phyloP scores from a whole-genome alignment of 2,888 invertebrate species.

The Heliconius aoede region DNA sequence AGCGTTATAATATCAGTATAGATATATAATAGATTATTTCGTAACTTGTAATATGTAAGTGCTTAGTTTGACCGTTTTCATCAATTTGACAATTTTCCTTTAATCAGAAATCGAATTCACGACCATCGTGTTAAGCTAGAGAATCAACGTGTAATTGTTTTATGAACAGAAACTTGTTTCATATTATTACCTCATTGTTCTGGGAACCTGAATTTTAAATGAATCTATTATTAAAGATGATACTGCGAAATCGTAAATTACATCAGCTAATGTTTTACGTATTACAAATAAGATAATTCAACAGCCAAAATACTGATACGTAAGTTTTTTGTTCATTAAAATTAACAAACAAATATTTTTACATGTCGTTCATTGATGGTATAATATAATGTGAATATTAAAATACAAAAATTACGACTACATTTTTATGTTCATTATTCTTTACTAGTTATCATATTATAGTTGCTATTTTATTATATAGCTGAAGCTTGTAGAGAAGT shows the following conservation, averaged over 20 bases:
- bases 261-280: background rate
- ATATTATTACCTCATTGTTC: background rate
- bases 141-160: background rate
- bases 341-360: background rate
- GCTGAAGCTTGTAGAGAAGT: background rate
- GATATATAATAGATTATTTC: too few species aligned
- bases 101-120: background rate
- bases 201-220: constrained; percentile 4
- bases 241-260: constrained; percentile 8
- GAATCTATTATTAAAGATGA: constrained; percentile 9
- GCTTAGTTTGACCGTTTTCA: too few species aligned
- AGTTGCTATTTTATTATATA: too few species aligned
- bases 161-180: background rate
- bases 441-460: too few species aligned
- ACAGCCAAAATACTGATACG: background rate
- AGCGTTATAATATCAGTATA: too few species aligned
- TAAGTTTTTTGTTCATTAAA: background rate
- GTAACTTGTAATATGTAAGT: too few species aligned
- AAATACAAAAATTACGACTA: too few species aligned
- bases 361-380: too few species aligned
- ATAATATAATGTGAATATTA: too few species aligned
- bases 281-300: background rate
- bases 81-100: background rate
- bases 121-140: background rate
- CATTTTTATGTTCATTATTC: too few species aligned